These are phyloP conservation scores for Sebastiscus albofasciatus DNA, from an alignment of 2,797 vertebrate genomes.

Conservation along the genomic window DNA sequence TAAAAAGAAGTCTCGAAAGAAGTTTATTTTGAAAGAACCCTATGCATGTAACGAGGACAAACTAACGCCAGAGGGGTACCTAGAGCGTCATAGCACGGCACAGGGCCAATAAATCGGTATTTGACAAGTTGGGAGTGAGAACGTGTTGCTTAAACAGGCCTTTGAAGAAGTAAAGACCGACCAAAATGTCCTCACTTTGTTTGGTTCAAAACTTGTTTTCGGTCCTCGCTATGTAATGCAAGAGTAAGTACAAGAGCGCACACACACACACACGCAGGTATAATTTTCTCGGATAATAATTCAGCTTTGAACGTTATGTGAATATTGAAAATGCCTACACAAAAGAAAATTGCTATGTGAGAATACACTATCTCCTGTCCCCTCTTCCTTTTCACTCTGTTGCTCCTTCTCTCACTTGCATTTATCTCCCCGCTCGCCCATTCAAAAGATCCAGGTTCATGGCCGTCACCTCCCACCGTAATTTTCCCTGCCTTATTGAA, in stretches of 20 bases:
- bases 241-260: too few species aligned
- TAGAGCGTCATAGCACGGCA: too few species aligned
- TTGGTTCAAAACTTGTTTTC: neutral
- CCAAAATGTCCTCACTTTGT: neutral
- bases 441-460: conserved; percentile 61
- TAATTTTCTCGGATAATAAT: neutral
- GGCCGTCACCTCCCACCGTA: conserved; percentile 52
- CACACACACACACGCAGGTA: neutral
- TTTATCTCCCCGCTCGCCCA: conserved; percentile 41
- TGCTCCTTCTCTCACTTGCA: conserved; percentile 21
- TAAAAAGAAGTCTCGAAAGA: neutral
- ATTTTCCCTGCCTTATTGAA: conserved; percentile 66
- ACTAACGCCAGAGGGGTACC: accelerated
- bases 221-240: neutral
- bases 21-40: too few species aligned
- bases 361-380: conserved; percentile 10
- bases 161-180: too few species aligned
- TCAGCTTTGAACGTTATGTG: neutral
- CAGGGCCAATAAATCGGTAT: too few species aligned
- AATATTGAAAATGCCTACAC: conserved; percentile 5
- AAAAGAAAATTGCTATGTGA: conserved; percentile 1
- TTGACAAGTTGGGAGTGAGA: too few species aligned
- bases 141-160: too few species aligned
- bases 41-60: too few species aligned
- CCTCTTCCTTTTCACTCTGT: conserved; percentile 12